Base-by-base conservation (phyloP, 2,888 invertebrate genomes). In the Drosophila rellima region DNA sequence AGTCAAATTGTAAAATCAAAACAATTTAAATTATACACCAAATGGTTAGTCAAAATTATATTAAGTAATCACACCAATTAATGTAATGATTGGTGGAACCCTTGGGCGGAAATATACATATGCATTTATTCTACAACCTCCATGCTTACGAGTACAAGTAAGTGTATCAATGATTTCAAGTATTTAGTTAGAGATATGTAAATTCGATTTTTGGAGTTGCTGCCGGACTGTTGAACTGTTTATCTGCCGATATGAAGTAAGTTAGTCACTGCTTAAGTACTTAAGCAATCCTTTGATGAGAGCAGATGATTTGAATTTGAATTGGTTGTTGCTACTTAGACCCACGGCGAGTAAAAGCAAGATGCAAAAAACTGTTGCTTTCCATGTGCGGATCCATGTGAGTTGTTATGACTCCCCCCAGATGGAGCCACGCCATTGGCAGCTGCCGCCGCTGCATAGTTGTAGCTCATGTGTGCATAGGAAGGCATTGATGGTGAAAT, bases 321-420 rank as follows among this genome's bases (percentile, higher is more conserved):
- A 37, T 11, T 39, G 5, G 18, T 18, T 6, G 17, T 3, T 17
- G 18, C 2, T 45, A 1, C 8, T 77, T 87, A 91, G 11, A 91
- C 91, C 91, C 91, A 91, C 3, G 91, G 91, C 3, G 91, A 91
- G 57, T 91, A 91, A 55, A 91, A 91, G 52, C 92, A 91, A 6
- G 91, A 91, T 0, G 91, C 91, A 37, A 91, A 91, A 42, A 92
- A 91, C 57, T 92, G 91, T 60, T 91, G 91, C 52, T 91, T 91
- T 60, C 90, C 90, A 13, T 47, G 35, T 7, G 31, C n/a, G 20
- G 84, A 42, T 8, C 68, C 74, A 52, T 88, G 82, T 1, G 80
- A 59, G 18, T 40, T 70, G 4, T 52, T 55, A 10, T 40, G 37
- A 7, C 44, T 47, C 2, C 61, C 33, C 13, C 48, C 56, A 6